Percentiles rank a stretch among this genome's conserved stretches.
phyloP scores from a whole-genome alignment of 2,113 vertebrate genomes.

The Catharus fuscescens region DNA sequence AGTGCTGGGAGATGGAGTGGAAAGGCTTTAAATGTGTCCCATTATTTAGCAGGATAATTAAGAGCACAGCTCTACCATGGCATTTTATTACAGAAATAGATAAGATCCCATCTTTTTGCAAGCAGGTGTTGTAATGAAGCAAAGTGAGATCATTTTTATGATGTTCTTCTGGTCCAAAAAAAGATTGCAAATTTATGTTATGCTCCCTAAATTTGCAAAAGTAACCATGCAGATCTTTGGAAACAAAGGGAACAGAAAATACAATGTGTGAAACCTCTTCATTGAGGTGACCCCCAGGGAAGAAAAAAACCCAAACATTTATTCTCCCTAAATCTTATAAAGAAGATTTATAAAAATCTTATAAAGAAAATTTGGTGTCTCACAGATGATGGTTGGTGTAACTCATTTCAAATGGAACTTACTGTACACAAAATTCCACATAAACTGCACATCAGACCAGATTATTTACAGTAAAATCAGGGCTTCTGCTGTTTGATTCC shows the following conservation, averaged over 20 bases:
- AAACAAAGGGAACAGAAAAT: not conserved
- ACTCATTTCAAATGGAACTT: not conserved
- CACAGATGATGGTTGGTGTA: not conserved
- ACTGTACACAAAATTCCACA: not conserved
- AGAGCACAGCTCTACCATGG: constrained; percentile 68
- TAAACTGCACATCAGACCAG: not conserved
- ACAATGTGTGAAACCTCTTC: not conserved
- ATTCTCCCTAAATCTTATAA: not conserved
- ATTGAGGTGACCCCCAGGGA: not conserved
- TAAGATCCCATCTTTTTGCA: constrained; percentile 66
- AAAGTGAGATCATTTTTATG: constrained; percentile 56
- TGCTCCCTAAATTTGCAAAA: constrained; percentile 3
- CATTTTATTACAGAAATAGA: constrained; percentile 76
- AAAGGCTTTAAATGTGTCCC: constrained; percentile 76
- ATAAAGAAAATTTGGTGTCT: not conserved
- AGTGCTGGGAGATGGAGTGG: constrained; percentile 72
- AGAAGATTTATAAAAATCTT: not conserved
- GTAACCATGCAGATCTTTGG: not conserved
- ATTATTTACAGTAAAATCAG: not conserved
- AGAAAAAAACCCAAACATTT: not conserved
- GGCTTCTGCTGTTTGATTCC: not conserved
- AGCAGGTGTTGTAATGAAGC: constrained; percentile 72
- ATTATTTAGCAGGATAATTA: constrained; percentile 80
- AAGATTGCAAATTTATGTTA: not conserved
- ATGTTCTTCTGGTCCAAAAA: constrained; percentile 27